A percentile compares a stretch with the other conserved stretches of the same genome.
Conservation (phyloP, 2,797 vertebrate species). For the Darevskia nairensis region DNA sequence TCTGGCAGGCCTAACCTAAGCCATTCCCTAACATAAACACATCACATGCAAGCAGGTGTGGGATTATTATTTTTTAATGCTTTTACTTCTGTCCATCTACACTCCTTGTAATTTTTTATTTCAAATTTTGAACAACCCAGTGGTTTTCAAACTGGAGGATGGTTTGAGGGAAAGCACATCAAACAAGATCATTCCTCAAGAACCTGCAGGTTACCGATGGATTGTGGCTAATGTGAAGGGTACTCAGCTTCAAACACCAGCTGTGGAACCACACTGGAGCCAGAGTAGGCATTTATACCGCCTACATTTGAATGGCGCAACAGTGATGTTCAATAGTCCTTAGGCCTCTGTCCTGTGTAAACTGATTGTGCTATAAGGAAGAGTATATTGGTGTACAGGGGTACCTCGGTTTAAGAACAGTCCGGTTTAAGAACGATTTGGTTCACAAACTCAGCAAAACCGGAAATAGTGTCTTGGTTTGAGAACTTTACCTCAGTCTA, state of each 20-base stretch:
- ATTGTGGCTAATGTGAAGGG: too few species aligned
- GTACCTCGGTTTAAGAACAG: too few species aligned
- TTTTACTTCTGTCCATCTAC: constrained; percentile 26
- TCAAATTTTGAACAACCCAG: background rate
- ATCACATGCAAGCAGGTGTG: constrained; percentile 45
- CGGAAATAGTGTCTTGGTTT: too few species aligned
- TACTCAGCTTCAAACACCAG: too few species aligned
- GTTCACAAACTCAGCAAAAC: too few species aligned
- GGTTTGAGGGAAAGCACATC: too few species aligned
- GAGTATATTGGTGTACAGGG: background rate
- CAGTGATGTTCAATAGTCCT: too few species aligned
- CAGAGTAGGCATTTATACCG: too few species aligned
- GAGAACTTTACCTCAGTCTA: background rate
- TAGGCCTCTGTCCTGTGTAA: background rate
- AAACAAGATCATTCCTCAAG: too few species aligned
- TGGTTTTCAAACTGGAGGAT: background rate
- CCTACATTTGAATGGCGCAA: background rate
- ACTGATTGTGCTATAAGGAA: background rate
- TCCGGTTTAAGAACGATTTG: too few species aligned
- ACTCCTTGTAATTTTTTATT: constrained; percentile 17
- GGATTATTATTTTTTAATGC: background rate
- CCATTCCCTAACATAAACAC: constrained; percentile 53
- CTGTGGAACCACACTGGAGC: too few species aligned
- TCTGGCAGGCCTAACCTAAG: constrained; percentile 45
- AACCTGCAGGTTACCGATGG: too few species aligned